Percentiles rank a stretch among this genome's conserved stretches.
These are phyloP conservation scores for Pardalotus punctatus DNA, from an alignment of 2,113 vertebrate genomes.

Conservation along the genomic window DNA sequence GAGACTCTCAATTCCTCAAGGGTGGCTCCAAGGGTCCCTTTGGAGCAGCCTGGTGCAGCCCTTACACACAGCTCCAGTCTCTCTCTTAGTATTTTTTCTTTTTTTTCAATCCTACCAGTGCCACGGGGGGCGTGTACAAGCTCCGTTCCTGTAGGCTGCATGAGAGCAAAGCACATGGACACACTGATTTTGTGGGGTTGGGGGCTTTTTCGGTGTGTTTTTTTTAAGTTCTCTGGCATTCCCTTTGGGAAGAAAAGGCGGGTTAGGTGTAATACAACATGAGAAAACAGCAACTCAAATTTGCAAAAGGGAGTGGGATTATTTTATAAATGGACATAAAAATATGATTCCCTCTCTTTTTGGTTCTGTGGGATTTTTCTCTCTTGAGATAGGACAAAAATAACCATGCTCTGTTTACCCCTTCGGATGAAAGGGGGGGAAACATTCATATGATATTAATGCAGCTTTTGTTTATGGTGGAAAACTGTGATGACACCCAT, in stretches of 20 bases:
- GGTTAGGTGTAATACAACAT: not conserved
- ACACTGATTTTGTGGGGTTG: rapidly evolving
- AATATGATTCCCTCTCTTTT: rapidly evolving
- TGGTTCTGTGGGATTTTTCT: not conserved
- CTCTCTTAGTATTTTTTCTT: not conserved
- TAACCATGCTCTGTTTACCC: constrained; percentile 29
- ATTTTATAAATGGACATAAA: not conserved
- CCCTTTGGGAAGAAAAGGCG: not conserved
- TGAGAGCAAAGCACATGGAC: not conserved
- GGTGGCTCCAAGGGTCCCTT: not conserved
- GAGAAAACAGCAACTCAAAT: not conserved
- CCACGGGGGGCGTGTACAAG: rapidly evolving
- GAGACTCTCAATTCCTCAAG: not conserved
- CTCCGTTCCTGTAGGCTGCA: not conserved
- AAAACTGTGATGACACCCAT: constrained; percentile 24
- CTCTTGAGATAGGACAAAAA: not conserved
- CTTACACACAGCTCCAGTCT: not conserved
- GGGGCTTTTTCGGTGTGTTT: not conserved
- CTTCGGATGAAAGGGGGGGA: not conserved
- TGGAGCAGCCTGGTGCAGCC: not conserved
- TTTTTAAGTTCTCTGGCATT: not conserved
- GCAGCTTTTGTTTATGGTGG: constrained; percentile 51
- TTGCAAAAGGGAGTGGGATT: not conserved
- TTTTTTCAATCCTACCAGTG: rapidly evolving
- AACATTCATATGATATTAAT: constrained; percentile 32